These are phyloP conservation scores for Zeugodacus cucurbitae DNA, from an alignment of 1,140 invertebrate species.

Conservation along the genomic window DNA sequence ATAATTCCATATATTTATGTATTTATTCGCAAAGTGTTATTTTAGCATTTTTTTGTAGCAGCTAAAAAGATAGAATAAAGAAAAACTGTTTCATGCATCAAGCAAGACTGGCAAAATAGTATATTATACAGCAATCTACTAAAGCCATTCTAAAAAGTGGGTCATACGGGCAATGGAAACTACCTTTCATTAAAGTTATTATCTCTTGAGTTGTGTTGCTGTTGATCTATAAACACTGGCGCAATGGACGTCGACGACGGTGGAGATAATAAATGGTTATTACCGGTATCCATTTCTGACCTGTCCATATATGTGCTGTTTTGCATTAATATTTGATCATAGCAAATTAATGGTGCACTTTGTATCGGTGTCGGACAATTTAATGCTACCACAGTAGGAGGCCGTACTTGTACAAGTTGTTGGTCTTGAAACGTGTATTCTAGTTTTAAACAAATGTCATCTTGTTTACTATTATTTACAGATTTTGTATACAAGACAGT, in stretches of 20 bases:
- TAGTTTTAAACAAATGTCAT: constrained; percentile 58
- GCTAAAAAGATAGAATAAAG: not conserved
- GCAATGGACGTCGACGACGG: constrained; percentile 2
- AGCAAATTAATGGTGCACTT: constrained; percentile 19
- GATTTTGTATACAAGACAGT: constrained; percentile 38
- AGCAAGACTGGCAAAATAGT: not conserved
- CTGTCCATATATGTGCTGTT: not conserved
- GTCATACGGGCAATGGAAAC: not conserved
- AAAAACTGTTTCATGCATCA: not conserved
- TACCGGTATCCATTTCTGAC: not conserved
- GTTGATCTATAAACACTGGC: not conserved
- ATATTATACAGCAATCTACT: not conserved
- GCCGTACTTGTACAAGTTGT: constrained; percentile 61
- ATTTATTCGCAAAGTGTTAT: no score
- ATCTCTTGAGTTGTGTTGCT: not conserved
- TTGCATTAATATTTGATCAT: constrained; percentile 6
- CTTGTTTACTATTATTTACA: constrained; percentile 41
- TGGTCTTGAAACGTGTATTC: constrained; percentile 61
- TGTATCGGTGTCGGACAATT: constrained; percentile 43
- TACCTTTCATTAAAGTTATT: constrained; percentile 23
- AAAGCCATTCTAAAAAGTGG: not conserved
- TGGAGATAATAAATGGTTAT: not conserved
- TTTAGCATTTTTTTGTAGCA: no score
- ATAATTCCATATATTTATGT: no score
- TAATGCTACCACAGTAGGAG: constrained; percentile 56